Evolutionary conservation across 2,888 invertebrate species (phyloP).

Genomic region (Reticulitermes lucifugus): DNA sequence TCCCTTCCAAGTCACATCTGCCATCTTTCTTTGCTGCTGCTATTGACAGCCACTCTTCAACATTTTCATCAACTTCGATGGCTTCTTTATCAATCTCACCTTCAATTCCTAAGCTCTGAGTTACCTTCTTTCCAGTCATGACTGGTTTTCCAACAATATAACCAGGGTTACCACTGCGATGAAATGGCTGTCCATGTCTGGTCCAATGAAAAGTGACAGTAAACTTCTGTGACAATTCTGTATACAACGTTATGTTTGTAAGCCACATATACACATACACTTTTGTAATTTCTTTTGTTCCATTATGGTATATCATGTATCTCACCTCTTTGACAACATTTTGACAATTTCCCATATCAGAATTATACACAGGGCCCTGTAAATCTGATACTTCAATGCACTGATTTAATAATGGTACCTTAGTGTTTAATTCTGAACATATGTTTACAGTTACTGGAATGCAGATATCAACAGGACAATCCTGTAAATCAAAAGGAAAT

Average conservation of each 20-base stretch:
- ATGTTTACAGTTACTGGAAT: constrained; percentile 48
- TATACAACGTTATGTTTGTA: constrained; percentile 58
- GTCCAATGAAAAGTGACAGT: constrained; percentile 49
- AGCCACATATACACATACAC: constrained; percentile 63
- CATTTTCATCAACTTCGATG: constrained; percentile 53
- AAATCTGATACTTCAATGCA: constrained; percentile 35
- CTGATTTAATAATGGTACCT: not conserved
- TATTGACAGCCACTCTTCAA: constrained; percentile 59
- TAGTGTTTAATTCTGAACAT: constrained; percentile 24
- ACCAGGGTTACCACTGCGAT: constrained; percentile 81
- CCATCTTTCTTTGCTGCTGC: constrained; percentile 58
- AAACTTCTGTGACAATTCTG: constrained; percentile 45
- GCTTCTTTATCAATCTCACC: constrained; percentile 55
- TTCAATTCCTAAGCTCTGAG: constrained; percentile 56
- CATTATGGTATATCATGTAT: constrained; percentile 64
- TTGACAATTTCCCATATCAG: constrained; percentile 56
- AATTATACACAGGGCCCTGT: not conserved
- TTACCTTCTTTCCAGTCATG: constrained; percentile 63
- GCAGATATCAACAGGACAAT: constrained; percentile 48
- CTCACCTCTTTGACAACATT: constrained; percentile 62
- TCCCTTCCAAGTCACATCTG: constrained; percentile 55
- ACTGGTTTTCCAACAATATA: constrained; percentile 77
- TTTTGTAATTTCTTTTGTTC: constrained; percentile 64
- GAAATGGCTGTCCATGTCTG: constrained; percentile 56
- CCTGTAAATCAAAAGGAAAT: constrained; percentile 33